Evolutionary conservation across 2,888 invertebrate genomes (phyloP).

Genomic region (Camponotus fellah): DNA sequence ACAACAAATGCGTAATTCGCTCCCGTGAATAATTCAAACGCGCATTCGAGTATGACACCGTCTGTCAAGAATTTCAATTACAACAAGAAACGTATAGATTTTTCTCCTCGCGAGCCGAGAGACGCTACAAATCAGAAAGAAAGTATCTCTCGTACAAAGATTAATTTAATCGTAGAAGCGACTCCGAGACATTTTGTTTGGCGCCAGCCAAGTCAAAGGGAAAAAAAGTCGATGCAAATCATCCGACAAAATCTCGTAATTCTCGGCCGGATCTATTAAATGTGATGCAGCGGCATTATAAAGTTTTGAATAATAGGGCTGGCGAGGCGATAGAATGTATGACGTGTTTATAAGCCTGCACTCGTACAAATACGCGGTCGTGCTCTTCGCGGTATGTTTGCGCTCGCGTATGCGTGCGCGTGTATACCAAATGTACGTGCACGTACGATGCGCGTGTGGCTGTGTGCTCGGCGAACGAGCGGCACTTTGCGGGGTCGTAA

Average conservation of each 20-base stretch:
- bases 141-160: background rate
- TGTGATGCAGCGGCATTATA: constrained; percentile 53
- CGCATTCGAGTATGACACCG: constrained; percentile 23
- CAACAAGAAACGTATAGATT: background rate
- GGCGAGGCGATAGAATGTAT: constrained; percentile 74
- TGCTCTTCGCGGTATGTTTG: constrained; percentile 5
- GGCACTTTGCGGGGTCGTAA: constrained; percentile 85
- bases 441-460: background rate
- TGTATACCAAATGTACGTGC: background rate
- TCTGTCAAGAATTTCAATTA: constrained; percentile 46
- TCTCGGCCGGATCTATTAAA: constrained; percentile 59
- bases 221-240: constrained; percentile 23
- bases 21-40: constrained; percentile 47
- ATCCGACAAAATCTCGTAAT: constrained; percentile 64
- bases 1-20: constrained; percentile 51
- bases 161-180: constrained; percentile 13
- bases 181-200: background rate
- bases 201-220: background rate
- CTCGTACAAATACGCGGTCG: constrained; percentile 24
- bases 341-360: constrained; percentile 81
- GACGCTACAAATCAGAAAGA: background rate
- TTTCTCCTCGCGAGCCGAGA: background rate
- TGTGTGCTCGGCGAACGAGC: constrained; percentile 71
- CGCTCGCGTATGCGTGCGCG: constrained; percentile 29
- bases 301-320: constrained; percentile 79